Conservation (phyloP, 2,888 invertebrate genomes). For the Nemoura dubitans region DNA sequence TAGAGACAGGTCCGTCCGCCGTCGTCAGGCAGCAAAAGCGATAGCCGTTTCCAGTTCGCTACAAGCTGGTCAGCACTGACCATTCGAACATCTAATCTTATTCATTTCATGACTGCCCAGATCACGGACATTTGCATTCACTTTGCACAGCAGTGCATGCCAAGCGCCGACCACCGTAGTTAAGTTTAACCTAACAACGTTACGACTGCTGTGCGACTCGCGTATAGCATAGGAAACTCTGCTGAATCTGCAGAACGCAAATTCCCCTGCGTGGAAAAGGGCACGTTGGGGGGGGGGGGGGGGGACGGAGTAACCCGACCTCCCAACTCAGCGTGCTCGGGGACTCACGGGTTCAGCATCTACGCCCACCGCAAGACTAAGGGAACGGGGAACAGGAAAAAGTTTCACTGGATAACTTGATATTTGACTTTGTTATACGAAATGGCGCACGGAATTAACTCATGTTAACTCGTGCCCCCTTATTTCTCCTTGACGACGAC, state of each 20-base stretch:
- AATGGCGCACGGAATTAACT: slow-evolving; percentile 35
- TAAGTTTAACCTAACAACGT: slow-evolving; percentile 36
- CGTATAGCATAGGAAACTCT: background rate
- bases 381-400: slow-evolving; percentile 13
- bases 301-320: slow-evolving; percentile 22
- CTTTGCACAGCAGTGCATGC: no score
- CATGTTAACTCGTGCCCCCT: slow-evolving; percentile 26
- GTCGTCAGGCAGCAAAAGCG: background rate
- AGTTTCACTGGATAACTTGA: slow-evolving; percentile 36
- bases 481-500: background rate
- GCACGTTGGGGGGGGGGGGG: slow-evolving; percentile 22
- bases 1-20: background rate
- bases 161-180: background rate
- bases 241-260: slow-evolving; percentile 48
- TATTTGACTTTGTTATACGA: slow-evolving; percentile 37
- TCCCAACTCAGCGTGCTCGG: background rate
- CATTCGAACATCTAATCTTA: slow-evolving; percentile 38
- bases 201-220: slow-evolving; percentile 40
- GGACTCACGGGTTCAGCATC: background rate
- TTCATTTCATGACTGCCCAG: slow-evolving; percentile 42
- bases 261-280: slow-evolving; percentile 38
- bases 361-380: slow-evolving; percentile 17
- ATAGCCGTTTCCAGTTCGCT: background rate
- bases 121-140: slow-evolving; percentile 45
- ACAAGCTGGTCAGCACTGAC: slow-evolving; percentile 16